Conservation (phyloP, 2,888 invertebrate species). For the Leucophora obtusa region DNA sequence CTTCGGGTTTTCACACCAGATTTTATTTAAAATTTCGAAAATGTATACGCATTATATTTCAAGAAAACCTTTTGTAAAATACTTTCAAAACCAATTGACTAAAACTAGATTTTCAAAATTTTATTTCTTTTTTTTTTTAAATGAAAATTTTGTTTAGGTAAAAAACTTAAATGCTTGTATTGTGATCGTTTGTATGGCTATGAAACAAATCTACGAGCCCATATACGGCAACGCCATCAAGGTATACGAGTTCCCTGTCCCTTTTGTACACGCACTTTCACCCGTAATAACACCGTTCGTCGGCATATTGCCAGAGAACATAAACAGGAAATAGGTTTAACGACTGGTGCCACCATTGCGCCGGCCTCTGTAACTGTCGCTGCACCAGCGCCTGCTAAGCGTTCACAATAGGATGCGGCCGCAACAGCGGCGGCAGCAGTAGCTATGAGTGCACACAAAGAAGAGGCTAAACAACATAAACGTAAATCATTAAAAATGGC, state of each 20-base stretch:
- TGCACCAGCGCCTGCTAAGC: conserved; percentile 77
- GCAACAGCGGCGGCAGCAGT: conserved; percentile 78
- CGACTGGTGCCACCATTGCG: conserved; percentile 69
- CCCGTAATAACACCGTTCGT: conserved; percentile 94
- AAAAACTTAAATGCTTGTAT: conserved; percentile 94
- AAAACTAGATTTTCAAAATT: conserved; percentile 18
- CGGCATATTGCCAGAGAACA: conserved; percentile 94
- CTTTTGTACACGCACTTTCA: conserved; percentile 93
- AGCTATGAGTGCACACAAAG: conserved; percentile 76
- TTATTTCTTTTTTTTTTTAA: conserved; percentile 3
- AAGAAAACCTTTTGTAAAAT: too few relatives aligned
- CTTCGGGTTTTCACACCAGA: too few relatives aligned
- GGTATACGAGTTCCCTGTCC: conserved; percentile 95
- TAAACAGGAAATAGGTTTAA: conserved; percentile 81
- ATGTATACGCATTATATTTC: not conserved
- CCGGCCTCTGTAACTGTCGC: conserved; percentile 74
- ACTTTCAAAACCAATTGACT: conserved; percentile 17
- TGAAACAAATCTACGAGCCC: conserved; percentile 94
- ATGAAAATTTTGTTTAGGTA: conserved; percentile 80
- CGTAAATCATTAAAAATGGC: conserved; percentile 77
- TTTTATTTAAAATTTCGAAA: too few relatives aligned
- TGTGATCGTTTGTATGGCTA: conserved; percentile 95
- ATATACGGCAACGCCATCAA: conserved; percentile 94
- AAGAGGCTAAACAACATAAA: conserved; percentile 76
- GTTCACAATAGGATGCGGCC: conserved; percentile 79